Evolutionary conservation across 1,140 invertebrate genomes (phyloP), one percentile per base, ranked within the genome.

Genomic region (Eumaeus atala): DNA sequence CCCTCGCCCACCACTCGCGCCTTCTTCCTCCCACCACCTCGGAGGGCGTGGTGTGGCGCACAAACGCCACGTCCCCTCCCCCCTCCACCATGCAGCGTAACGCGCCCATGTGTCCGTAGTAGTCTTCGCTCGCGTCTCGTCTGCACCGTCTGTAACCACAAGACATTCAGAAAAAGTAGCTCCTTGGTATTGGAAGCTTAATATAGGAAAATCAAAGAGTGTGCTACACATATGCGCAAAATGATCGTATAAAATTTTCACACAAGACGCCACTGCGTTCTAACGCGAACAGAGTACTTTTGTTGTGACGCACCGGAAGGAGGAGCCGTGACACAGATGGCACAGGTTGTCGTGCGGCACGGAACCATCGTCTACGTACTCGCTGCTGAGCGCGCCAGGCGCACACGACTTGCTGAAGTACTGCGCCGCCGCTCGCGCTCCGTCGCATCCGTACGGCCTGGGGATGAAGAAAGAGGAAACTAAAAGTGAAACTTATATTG

Each of bases 11-110:
- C 89, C 92, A 95, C 74, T 97, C 95, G 56, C 91, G 90, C 36
- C 97, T 92, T 58, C 97, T 93, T 0, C 97, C 96, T 64, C 95
- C 96, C 0, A 95, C 95, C 71, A 96, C 98, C 77, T 98, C 96
- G 17, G 91, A 90, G 0, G 98, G 95, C 0, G 97, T 97, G 0
- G 95, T 95, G 78, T 96, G 95, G 61, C 97, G 95, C 1, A 97
- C 94, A 84, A 98, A 99, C 0, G 97, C 97, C 11, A 98, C 96
- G 79, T 99, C 92, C 3, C 96, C 97, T 11, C 96, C 96, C 10
- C 96, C 96, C 87, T 99, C 97, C 1, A 98, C 95, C 35, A 99
- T 89, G 81, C 97, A 98, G 48, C 96, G 89, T 59, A 98, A 93
- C 0, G 97, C 96, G 50, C 97, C 97, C 14, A 81, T 95, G 95